A percentile compares a stretch with the other conserved stretches of the same genome.
phyloP scores from a whole-genome alignment of 2,113 vertebrate species.

The Emydura subglobosa region DNA sequence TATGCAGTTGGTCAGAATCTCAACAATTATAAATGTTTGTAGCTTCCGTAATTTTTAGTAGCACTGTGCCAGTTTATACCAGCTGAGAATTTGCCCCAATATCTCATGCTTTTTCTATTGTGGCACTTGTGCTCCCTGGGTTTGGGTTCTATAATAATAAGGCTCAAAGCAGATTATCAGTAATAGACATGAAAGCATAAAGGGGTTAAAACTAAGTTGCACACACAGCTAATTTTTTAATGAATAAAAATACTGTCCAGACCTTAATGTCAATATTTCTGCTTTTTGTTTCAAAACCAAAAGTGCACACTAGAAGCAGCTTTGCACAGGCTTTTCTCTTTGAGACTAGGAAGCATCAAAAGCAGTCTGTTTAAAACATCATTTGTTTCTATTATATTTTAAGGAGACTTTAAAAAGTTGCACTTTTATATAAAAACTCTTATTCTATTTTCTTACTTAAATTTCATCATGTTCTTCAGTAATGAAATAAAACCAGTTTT shows the following conservation, averaged over 20 bases:
- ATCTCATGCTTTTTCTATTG: not conserved
- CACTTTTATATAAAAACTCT: not conserved
- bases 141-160: rapidly evolving
- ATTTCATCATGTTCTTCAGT: not conserved
- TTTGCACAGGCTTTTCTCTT: not conserved
- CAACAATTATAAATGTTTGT: not conserved
- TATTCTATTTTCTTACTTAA: not conserved
- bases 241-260: not conserved
- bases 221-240: not conserved
- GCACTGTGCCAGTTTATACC: not conserved
- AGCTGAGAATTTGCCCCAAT: not conserved
- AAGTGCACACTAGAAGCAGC: not conserved
- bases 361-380: not conserved
- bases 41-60: not conserved
- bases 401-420: not conserved
- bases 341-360: not conserved
- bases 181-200: not conserved
- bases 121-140: not conserved
- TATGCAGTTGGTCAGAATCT: not conserved
- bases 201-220: not conserved
- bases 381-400: not conserved
- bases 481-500: not conserved
- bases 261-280: not conserved
- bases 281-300: not conserved
- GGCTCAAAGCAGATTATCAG: not conserved